A percentile compares a stretch with the other conserved stretches of the same genome.
These are phyloP conservation scores for Zaprionus gabonicus DNA, from an alignment of 1,140 invertebrate genomes.

Conservation along the genomic window DNA sequence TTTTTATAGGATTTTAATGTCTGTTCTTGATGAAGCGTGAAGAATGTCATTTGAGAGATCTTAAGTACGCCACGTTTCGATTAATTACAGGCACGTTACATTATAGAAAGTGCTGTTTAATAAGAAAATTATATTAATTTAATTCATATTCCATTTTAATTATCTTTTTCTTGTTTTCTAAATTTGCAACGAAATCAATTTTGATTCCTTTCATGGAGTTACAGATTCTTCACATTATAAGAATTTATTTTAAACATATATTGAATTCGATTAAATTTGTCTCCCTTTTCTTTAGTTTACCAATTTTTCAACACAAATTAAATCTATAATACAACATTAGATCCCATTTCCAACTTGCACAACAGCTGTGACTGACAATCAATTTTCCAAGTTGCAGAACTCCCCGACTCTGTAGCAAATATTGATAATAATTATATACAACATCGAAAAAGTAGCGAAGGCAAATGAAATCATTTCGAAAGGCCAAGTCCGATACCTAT, in stretches of 20 bases:
- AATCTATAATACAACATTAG: too few species aligned
- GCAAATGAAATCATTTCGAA: constrained; percentile 69
- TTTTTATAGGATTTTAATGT: constrained; percentile 3
- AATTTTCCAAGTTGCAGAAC: constrained; percentile 24
- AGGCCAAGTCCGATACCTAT: not conserved
- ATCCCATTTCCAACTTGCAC: not conserved
- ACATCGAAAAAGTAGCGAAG: constrained; percentile 11
- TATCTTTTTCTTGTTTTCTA: not conserved
- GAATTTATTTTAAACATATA: too few species aligned
- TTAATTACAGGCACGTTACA: not conserved
- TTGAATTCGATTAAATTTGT: too few species aligned
- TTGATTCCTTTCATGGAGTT: too few species aligned
- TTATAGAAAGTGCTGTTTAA: too few species aligned
- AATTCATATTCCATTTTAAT: too few species aligned
- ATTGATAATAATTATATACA: constrained; percentile 76
- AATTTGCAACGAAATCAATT: not conserved
- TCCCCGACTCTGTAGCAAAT: constrained; percentile 50
- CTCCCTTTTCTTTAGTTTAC: too few species aligned
- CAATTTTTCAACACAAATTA: too few species aligned
- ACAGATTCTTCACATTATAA: too few species aligned
- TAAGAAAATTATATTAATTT: too few species aligned
- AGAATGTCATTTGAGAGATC: not conserved
- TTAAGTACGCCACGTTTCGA: not conserved
- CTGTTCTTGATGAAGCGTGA: not conserved
- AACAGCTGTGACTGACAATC: constrained; percentile 36